These are phyloP conservation scores for Plotosus lineatus DNA, from an alignment of 2,113 vertebrate species.

Conservation along the genomic window DNA sequence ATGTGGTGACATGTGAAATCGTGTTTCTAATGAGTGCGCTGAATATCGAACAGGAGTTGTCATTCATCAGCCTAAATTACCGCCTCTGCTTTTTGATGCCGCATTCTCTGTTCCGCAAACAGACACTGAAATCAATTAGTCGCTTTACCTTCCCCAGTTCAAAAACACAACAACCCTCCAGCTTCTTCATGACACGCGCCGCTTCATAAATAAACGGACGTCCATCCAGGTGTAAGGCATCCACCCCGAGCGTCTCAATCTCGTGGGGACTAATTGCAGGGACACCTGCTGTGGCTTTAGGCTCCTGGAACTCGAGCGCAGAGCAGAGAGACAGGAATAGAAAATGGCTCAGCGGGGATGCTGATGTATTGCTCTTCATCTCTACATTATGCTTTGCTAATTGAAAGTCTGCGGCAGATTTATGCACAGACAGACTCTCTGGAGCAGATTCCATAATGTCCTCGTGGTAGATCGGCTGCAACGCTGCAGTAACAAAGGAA, in stretches of 20 bases:
- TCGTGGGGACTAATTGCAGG: constrained; percentile 51
- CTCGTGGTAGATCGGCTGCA: neutral
- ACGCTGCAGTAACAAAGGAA: neutral
- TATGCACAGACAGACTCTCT: neutral
- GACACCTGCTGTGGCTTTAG: constrained; percentile 44
- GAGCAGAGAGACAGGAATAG: constrained; percentile 11
- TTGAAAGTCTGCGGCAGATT: constrained; percentile 12
- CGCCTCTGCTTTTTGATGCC: constrained; percentile 70
- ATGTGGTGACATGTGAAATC: constrained; percentile 74
- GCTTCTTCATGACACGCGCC: constrained; percentile 47
- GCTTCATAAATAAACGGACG: constrained; percentile 68
- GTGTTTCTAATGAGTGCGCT: constrained; percentile 78
- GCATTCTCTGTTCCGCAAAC: constrained; percentile 73
- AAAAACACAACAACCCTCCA: constrained; percentile 59
- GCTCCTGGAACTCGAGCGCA: constrained; percentile 11
- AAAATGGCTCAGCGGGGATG: constrained; percentile 3
- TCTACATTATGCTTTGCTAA: constrained; percentile 18
- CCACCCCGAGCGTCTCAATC: constrained; percentile 50
- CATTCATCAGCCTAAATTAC: constrained; percentile 80
- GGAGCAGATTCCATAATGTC: neutral
- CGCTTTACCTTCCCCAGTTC: constrained; percentile 77
- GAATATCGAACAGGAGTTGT: constrained; percentile 75
- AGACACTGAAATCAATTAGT: constrained; percentile 74
- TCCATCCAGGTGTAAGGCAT: constrained; percentile 57
- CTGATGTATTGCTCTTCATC: constrained; percentile 29